phyloP scores from a whole-genome alignment of 1,140 invertebrate genomes.

The Latrodectus geometricus region DNA sequence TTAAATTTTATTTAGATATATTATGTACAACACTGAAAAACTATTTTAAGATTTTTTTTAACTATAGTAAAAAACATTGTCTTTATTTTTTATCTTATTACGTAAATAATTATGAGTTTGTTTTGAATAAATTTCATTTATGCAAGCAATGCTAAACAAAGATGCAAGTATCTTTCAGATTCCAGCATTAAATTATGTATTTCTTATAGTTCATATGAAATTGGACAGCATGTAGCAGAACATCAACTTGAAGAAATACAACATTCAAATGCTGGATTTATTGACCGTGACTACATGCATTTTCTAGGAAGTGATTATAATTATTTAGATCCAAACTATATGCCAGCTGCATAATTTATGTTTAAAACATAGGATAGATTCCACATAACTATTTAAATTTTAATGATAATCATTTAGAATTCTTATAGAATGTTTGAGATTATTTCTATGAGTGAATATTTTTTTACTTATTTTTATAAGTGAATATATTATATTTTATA shows the following conservation, averaged over 20 bases:
- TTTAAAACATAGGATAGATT: neutral
- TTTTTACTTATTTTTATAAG: neutral
- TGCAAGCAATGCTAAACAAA: too few species aligned
- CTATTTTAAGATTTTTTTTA: too few species aligned
- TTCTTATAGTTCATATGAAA: constrained; percentile 67
- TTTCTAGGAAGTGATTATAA: constrained; percentile 68
- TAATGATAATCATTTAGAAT: neutral
- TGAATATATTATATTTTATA: neutral
- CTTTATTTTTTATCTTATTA: too few species aligned
- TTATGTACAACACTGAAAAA: too few species aligned
- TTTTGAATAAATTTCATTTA: too few species aligned
- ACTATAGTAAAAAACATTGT: too few species aligned
- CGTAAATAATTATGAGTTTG: too few species aligned
- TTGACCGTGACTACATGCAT: constrained; percentile 68
- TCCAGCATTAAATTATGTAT: constrained; percentile 8
- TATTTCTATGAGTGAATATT: neutral
- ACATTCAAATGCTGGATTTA: constrained; percentile 46
- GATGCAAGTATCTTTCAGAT: too few species aligned
- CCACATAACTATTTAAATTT: too few species aligned
- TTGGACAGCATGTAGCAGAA: constrained; percentile 66
- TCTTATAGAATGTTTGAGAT: neutral
- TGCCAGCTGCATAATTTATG: constrained; percentile 66
- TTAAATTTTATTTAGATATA: too few species aligned
- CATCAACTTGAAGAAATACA: constrained; percentile 67
- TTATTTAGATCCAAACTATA: constrained; percentile 71